Base-by-base conservation (phyloP, 2,113 vertebrate species). In the Psettodes erumei region DNA sequence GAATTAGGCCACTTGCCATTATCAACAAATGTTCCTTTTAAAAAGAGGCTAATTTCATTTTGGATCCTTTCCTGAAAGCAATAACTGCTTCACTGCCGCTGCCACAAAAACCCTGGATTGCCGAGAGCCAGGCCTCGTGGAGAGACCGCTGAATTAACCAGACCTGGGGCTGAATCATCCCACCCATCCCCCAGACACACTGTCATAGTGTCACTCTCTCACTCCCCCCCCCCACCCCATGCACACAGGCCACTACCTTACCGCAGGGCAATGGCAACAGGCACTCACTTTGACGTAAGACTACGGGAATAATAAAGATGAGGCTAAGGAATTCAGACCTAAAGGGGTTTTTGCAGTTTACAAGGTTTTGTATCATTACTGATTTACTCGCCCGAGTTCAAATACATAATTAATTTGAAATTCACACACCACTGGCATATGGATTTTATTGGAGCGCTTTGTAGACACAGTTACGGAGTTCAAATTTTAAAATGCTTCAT, bases 1-100 rank as follows among this genome's bases (percentile, higher is more conserved):
- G 72, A 91, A 91, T 89, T 88, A 89, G 89, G 87, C 83, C 81
- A 84, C 80, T 83, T 88, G 91, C 89, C 87, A 89, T 88, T 79
- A 88, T 79, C 85, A 89, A 89, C 90, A 93, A 93, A 91, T 89
- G 79, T 84, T n/a, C 79, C 71, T 75, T 87, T 89, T 83, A 83
- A 83, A 90, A 84, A 72, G 80, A 84, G 82, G 74, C 63, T 86
- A 80, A 88, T 90, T 89, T 87, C 82, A 87, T 86, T 85, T 87
- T 90, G 93, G 88, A 89, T 73, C 65, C 50, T 40, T 86, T 90
- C 90, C 89, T 88, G 75, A 85, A 88, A 90, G 82, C 84, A 77
- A 76, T 81, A 84, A 81, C 50, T 70, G 73, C 83, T 76, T 82
- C 76, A 67, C 62, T 87, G 73, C 79, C 80, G 76, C 81, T 85